Conservation (phyloP, 2,888 invertebrate genomes). For the Fragum sueziense region DNA sequence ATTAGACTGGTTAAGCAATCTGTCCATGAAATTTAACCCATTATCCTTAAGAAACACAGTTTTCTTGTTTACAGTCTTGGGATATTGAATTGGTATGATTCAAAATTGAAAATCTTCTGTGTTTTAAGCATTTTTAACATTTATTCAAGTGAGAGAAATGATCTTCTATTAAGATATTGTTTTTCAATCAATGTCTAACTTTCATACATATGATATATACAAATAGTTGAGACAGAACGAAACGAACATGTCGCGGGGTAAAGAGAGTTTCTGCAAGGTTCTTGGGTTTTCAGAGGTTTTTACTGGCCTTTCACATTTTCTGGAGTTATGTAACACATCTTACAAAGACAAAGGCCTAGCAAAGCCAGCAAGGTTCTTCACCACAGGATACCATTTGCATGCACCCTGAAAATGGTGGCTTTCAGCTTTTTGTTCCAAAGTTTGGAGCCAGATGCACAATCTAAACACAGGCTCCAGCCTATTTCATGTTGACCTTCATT, state of each 20-base stretch:
- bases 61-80: background rate
- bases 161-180: background rate
- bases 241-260: background rate
- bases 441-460: conserved; percentile 1
- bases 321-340: conserved; percentile 21
- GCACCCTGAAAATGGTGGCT: background rate
- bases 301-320: conserved; percentile 18
- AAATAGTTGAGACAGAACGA: background rate
- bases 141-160: background rate
- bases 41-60: conserved; percentile 7
- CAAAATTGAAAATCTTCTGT: background rate
- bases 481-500: conserved; percentile 5
- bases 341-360: conserved; percentile 2
- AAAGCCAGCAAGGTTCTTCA: conserved; percentile 8
- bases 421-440: background rate
- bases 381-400: background rate
- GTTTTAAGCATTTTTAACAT: background rate
- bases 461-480: background rate
- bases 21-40: conserved; percentile 31
- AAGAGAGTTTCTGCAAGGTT: background rate
- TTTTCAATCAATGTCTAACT: background rate
- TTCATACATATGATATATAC: background rate
- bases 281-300: background rate
- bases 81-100: background rate
- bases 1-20: conserved; percentile 42